Evolutionary conservation across 1,140 invertebrate genomes (phyloP).

Genomic region (Orchestia grillus): DNA sequence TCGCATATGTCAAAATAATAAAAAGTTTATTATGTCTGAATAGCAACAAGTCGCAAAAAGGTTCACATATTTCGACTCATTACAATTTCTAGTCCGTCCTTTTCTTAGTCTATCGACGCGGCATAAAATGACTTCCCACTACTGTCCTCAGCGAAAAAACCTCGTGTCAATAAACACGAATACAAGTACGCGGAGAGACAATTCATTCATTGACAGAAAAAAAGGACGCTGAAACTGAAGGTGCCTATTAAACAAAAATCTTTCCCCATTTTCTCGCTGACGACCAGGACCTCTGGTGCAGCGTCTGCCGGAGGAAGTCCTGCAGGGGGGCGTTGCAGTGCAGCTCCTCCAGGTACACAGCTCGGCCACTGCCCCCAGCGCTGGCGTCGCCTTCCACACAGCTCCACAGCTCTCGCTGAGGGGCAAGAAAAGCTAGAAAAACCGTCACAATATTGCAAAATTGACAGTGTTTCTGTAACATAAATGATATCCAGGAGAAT

Average conservation of each 20-base stretch:
- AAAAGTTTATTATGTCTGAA: no score
- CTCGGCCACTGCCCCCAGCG: slow-evolving; percentile 42
- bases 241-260: background rate
- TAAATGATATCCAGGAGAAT: background rate
- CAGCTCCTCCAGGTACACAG: slow-evolving; percentile 57
- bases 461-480: background rate
- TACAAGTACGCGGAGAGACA: no score
- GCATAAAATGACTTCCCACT: no score
- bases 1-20: background rate
- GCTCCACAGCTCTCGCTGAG: background rate
- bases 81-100: no score
- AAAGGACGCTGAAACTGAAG: background rate
- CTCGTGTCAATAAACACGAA: no score
- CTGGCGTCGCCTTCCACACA: background rate
- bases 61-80: no score
- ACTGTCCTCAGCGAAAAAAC: no score
- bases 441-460: background rate
- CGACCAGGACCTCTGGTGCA: background rate
- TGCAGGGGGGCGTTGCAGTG: background rate
- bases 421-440: background rate
- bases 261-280: background rate
- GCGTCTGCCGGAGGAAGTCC: background rate
- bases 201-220: no score
- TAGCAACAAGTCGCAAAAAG: no score
- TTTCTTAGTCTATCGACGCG: no score